A percentile compares a stretch with the other conserved stretches of the same genome.
These are phyloP conservation scores for Petrocephalus microphthalmus DNA, from an alignment of 2,113 vertebrate genomes.

Conservation along the genomic window DNA sequence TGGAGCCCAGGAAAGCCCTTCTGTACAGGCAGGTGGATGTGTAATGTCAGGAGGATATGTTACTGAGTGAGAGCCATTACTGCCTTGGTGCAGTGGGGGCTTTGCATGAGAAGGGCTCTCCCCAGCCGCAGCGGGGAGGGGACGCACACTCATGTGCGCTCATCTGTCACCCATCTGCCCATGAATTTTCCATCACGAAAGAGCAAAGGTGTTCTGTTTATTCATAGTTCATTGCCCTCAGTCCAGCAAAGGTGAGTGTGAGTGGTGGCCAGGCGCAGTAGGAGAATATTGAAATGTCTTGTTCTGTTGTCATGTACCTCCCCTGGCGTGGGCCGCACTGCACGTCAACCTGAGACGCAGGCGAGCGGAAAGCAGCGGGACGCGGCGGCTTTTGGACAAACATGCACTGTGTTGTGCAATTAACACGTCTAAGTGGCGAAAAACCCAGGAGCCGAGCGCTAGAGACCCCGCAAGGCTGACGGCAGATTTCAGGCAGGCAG, in stretches of 20 bases:
- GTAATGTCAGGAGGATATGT: neutral
- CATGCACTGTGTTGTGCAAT: neutral
- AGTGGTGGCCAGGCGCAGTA: neutral
- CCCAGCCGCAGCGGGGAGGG: neutral
- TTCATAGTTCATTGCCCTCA: neutral
- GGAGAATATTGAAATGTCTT: slow-evolving; percentile 1
- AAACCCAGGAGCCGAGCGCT: neutral
- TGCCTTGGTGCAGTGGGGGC: neutral
- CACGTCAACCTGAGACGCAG: neutral
- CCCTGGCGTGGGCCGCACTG: neutral
- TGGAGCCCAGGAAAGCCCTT: neutral
- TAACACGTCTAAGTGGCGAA: slow-evolving; percentile 4
- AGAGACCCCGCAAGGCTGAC: neutral
- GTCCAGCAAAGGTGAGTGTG: neutral
- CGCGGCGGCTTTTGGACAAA: neutral
- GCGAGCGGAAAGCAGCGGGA: neutral
- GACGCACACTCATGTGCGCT: neutral
- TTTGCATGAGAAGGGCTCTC: neutral
- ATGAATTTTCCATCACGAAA: neutral
- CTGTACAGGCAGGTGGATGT: neutral
- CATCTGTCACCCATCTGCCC: neutral
- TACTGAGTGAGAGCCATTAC: neutral
- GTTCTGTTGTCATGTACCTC: neutral
- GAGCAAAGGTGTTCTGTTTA: neutral
- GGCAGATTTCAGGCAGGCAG: neutral